Evolutionary conservation across 2,888 invertebrate genomes (phyloP).

Genomic region (Apamea monoglypha): DNA sequence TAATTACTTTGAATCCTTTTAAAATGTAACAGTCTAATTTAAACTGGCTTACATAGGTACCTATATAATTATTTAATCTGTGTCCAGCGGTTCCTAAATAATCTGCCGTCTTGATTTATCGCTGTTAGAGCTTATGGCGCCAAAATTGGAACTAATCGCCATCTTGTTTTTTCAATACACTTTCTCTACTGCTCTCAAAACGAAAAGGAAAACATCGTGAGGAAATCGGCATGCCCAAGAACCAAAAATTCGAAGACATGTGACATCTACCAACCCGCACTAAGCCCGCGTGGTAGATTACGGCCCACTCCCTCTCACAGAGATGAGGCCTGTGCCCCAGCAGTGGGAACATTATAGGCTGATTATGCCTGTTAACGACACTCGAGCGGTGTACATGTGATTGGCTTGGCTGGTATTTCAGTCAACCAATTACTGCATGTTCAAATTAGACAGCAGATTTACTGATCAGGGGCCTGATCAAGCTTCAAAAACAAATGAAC

Average conservation of each 20-base stretch:
- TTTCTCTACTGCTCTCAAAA: not conserved
- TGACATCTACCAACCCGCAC: not conserved
- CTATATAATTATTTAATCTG: not conserved
- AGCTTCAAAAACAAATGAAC: not conserved
- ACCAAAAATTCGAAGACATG: not conserved
- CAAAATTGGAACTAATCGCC: not conserved
- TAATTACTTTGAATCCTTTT: not conserved
- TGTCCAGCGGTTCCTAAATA: not conserved
- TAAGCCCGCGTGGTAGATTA: too few species aligned
- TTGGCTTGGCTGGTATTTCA: not conserved
- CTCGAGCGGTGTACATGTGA: not conserved
- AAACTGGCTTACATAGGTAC: not conserved
- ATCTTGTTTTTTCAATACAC: not conserved
- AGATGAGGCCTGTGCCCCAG: too few species aligned
- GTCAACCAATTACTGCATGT: not conserved
- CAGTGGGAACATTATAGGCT: not conserved
- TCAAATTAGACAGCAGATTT: not conserved
- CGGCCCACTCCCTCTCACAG: too few species aligned
- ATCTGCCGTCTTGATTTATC: not conserved
- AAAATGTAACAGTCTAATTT: constrained; percentile 15
- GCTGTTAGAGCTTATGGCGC: not conserved
- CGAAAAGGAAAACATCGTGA: too few species aligned
- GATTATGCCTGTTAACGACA: not conserved
- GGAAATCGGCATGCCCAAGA: not conserved
- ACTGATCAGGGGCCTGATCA: too few species aligned